Evolutionary conservation across 2,888 invertebrate species (phyloP).

Genomic region (Vandiemenella viatica): DNA sequence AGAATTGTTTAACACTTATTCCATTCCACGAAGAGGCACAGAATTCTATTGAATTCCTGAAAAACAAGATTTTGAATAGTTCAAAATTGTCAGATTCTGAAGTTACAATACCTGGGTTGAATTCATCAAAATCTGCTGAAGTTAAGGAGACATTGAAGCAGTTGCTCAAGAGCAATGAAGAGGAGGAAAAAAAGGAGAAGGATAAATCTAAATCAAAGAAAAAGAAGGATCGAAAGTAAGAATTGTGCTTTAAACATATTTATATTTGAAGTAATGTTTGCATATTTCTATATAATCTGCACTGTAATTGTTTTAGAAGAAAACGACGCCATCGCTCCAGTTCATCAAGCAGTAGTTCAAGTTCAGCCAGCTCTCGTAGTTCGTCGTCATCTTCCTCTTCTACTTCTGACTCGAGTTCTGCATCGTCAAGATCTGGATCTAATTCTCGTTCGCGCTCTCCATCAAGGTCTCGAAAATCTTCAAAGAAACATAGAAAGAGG

Average conservation of each 20-base stretch:
- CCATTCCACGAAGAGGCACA: constrained; percentile 80
- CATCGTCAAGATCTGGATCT: constrained; percentile 33
- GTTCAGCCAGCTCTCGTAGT: constrained; percentile 41
- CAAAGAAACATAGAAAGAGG: constrained; percentile 19
- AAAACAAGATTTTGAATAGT: constrained; percentile 40
- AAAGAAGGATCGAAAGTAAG: constrained; percentile 30
- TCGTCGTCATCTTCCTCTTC: constrained; percentile 27
- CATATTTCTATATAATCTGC: not conserved
- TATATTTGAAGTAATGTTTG: not conserved
- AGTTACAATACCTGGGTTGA: constrained; percentile 42
- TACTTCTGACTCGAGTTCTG: constrained; percentile 47
- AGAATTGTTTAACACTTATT: constrained; percentile 66
- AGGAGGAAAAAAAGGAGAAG: constrained; percentile 25
- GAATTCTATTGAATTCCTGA: constrained; percentile 65
- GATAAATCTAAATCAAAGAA: constrained; percentile 21
- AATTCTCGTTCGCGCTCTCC: constrained; percentile 14
- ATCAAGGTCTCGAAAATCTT: constrained; percentile 14
- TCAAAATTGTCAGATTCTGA: constrained; percentile 44
- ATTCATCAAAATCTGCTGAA: constrained; percentile 39
- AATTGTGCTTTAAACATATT: not conserved
- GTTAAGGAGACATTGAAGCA: constrained; percentile 52
- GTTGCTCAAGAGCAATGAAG: constrained; percentile 35
- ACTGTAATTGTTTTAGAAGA: constrained; percentile 6
- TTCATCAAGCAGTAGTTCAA: constrained; percentile 32
- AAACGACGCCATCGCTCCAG: constrained; percentile 25